Conservation (phyloP, 2,797 vertebrate species). For the Peromyscus melanophrys region DNA sequence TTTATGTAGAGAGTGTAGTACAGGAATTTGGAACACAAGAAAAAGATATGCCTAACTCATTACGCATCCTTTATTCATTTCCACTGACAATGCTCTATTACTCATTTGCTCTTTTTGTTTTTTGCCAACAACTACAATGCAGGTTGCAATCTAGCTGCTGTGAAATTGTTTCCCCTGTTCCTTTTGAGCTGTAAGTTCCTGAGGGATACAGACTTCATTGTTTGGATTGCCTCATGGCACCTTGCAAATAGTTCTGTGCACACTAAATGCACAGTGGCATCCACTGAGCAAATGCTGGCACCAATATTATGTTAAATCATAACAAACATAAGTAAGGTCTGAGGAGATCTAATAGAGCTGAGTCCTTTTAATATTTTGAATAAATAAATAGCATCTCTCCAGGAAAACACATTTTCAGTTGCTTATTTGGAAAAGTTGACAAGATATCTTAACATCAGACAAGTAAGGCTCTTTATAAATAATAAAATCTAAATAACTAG, state of each 20-base stretch:
- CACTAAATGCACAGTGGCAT: neutral
- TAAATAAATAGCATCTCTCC: neutral
- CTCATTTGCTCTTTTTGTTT: neutral
- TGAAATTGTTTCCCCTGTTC: neutral
- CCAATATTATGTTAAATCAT: neutral
- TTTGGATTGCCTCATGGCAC: neutral
- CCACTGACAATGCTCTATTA: neutral
- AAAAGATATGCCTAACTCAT: neutral
- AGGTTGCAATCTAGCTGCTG: neutral
- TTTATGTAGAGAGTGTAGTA: neutral
- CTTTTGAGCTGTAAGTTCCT: neutral
- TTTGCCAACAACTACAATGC: neutral
- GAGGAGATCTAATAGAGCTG: neutral
- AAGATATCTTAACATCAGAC: neutral
- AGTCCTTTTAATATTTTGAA: neutral
- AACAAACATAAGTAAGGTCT: neutral
- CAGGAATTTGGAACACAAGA: neutral
- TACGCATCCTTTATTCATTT: slow-evolving; percentile 13
- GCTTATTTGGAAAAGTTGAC: neutral
- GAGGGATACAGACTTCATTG: neutral
- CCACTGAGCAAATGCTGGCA: neutral
- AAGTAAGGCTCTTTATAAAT: slow-evolving; percentile 1
- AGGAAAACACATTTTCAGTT: slow-evolving; percentile 17
- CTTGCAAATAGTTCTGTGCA: neutral
- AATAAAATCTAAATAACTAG: neutral